Conservation (phyloP, 2,888 invertebrate genomes). For the Gymnoscelis rufifasciata region DNA sequence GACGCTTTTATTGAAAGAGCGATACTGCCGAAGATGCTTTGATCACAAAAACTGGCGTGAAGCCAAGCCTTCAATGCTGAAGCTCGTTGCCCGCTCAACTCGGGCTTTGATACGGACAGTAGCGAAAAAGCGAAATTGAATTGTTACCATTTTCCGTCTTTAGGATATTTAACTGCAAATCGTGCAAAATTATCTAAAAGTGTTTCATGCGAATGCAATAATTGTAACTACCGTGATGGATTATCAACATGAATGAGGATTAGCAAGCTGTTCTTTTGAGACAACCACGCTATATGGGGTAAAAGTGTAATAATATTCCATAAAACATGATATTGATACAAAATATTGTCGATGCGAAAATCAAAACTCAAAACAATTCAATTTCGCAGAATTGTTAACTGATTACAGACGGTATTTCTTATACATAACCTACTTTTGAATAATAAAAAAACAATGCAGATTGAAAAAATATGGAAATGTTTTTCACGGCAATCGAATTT, state of each 20-base stretch:
- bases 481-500: not conserved
- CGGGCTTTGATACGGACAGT: slow-evolving; percentile 55
- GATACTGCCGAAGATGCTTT: slow-evolving; percentile 59
- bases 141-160: slow-evolving; percentile 72
- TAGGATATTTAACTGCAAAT: slow-evolving; percentile 62
- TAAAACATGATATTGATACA: slow-evolving; percentile 3
- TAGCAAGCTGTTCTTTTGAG: slow-evolving; percentile 44
- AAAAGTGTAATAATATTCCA: slow-evolving; percentile 24
- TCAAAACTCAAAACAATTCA: slow-evolving; percentile 51
- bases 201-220: slow-evolving; percentile 66
- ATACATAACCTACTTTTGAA: not conserved
- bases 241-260: slow-evolving; percentile 40
- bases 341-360: slow-evolving; percentile 22
- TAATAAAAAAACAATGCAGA: not conserved
- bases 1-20: slow-evolving; percentile 54
- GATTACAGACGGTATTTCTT: slow-evolving; percentile 2
- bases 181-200: slow-evolving; percentile 62
- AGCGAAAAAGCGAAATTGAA: slow-evolving; percentile 78
- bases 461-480: too few relatives aligned
- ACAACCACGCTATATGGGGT: slow-evolving; percentile 15
- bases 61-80: slow-evolving; percentile 66
- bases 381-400: slow-evolving; percentile 46
- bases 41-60: slow-evolving; percentile 58
- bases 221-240: slow-evolving; percentile 66
- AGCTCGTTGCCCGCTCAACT: slow-evolving; percentile 62